phyloP scores from a whole-genome alignment of 2,113 vertebrate genomes.

The Apus apus region DNA sequence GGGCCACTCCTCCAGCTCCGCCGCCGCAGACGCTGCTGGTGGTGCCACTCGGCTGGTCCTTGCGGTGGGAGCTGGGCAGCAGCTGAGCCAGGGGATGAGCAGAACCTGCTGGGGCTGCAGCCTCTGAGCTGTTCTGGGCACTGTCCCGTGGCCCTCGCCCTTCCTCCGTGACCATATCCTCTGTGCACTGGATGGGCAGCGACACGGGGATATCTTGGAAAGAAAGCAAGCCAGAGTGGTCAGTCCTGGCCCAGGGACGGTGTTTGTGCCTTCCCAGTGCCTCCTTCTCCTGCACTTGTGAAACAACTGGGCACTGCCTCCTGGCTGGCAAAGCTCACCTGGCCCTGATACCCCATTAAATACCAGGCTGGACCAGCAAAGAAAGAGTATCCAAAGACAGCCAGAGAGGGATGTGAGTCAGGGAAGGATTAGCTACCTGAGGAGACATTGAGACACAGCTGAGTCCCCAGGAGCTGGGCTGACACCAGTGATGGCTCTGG shows the following conservation, averaged over 20 bases:
- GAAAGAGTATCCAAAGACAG: background rate
- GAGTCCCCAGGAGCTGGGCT: accelerated
- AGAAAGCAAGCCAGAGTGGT: background rate
- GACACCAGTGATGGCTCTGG: background rate
- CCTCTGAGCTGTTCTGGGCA: accelerated
- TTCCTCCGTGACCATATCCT: background rate
- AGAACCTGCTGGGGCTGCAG: accelerated
- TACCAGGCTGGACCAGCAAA: background rate
- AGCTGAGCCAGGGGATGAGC: background rate
- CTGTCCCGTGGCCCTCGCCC: background rate
- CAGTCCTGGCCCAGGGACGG: accelerated
- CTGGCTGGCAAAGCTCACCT: background rate
- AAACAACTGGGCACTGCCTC: background rate
- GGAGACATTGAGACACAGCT: accelerated
- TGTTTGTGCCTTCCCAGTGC: accelerated
- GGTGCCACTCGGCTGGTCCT: no score
- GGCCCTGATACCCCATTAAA: accelerated
- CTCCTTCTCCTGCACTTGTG: accelerated
- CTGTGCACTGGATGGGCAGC: slow-evolving; percentile 15
- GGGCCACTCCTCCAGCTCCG: accelerated
- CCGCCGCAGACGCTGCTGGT: accelerated
- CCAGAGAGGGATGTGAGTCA: background rate
- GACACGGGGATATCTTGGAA: background rate
- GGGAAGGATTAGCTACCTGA: background rate
- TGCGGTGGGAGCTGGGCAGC: background rate